phyloP scores from a whole-genome alignment of 2,888 invertebrate genomes.

The Eustalomyia histrio region DNA sequence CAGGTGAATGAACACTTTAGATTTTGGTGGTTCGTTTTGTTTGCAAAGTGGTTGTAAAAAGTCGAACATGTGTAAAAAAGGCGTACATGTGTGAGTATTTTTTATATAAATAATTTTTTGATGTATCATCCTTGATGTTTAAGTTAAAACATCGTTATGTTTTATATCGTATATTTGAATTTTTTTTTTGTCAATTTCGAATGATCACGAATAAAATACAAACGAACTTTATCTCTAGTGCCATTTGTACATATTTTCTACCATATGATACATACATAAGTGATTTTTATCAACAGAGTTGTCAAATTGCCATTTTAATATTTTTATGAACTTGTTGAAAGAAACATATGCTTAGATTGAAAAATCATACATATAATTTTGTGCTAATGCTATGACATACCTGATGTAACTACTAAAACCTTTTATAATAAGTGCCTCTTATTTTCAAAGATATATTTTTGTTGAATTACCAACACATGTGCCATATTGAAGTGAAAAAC shows the following conservation, averaged over 20 bases:
- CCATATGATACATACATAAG: neutral
- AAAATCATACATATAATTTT: neutral
- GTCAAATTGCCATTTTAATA: conserved; percentile 8
- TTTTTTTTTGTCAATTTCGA: neutral
- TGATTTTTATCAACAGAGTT: neutral
- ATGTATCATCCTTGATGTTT: conserved; percentile 4
- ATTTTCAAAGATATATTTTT: neutral
- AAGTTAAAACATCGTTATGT: conserved; percentile 18
- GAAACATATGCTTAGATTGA: neutral
- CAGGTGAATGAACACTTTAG: conserved; percentile 7
- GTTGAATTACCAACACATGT: neutral
- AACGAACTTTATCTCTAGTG: conserved; percentile 6
- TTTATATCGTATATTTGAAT: neutral
- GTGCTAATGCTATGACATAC: neutral
- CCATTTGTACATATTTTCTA: neutral
- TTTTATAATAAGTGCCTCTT: conserved; percentile 1
- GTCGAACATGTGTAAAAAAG: conserved; percentile 7
- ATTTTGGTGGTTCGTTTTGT: conserved; percentile 8
- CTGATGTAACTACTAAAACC: neutral
- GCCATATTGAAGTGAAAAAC: conserved; percentile 16
- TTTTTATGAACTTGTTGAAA: neutral
- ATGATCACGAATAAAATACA: conserved; percentile 4
- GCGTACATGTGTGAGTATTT: conserved; percentile 9
- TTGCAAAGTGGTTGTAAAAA: neutral
- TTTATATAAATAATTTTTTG: neutral